Evolutionary conservation across 2,113 vertebrate species (phyloP), one percentile per base, ranked within the genome.

Genomic region (Actinemys pallida): DNA sequence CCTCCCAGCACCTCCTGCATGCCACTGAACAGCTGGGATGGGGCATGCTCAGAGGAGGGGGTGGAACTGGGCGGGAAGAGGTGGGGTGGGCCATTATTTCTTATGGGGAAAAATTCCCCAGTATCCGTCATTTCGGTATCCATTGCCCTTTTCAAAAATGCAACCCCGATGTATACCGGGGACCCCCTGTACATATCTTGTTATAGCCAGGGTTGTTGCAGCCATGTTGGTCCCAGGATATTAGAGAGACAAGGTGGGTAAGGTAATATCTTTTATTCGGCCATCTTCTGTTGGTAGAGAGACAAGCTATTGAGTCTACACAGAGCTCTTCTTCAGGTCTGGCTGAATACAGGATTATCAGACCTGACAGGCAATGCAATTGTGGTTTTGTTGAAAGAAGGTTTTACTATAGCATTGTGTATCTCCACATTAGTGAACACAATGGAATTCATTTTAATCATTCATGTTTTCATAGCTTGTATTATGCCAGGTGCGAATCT

Each of bases 401-500:
- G 12, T 87, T 93, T 95, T 87, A 81, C 59, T 88, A 65, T n/a
- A 39, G 45, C 10, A 39, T 90, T 52, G 62, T 76, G 75, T 47
- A 81, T 83, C 83, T 92, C 78, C 91, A 91, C 83, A 20, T n/a
- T 69, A 69, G 78, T 25, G 92, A 81, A 50, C 94, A 92, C 86
- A 87, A 50, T 88, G 84, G 81, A 83, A 90, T 90, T 95, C 0
- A 62, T 88, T 45, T 93, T 11, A 35, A 52, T 45, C 49, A 39
- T 65, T 89, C 47, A 16, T 0, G 0, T 87, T 90, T 83, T 39
- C 84, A 94, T 5, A 72, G 56, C 17, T 27, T 83, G 5, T 81
- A 9, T 22, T 90, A 87, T 81, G 84, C 65, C 94, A 96, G 83
- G 86, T 93, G 93, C 81, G 91, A 94, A 72, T 31, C 16, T 52